Evolutionary conservation across 2,888 invertebrate genomes (phyloP).

Genomic region (Lithophane socia): DNA sequence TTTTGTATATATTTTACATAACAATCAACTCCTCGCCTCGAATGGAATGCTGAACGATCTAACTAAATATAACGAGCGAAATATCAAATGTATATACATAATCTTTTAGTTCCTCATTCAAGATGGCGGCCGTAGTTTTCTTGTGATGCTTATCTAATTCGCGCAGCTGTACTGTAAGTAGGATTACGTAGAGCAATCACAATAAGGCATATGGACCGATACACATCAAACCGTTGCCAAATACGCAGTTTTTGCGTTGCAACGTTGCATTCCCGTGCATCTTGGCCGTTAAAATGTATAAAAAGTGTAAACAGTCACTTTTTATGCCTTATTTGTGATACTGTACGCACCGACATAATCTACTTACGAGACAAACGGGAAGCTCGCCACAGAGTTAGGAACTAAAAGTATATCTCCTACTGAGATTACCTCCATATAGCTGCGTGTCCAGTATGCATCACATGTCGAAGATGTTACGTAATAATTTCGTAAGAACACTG

Average conservation of each 20-base stretch:
- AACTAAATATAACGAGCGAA: constrained; percentile 56
- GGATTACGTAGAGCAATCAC: neutral
- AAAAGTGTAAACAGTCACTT: neutral
- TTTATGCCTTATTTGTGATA: neutral
- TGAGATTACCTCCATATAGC: constrained; percentile 22
- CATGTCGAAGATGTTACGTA: neutral
- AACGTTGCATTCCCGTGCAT: neutral
- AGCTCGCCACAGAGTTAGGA: constrained; percentile 16
- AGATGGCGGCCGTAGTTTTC: constrained; percentile 17
- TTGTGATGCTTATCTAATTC: constrained; percentile 25
- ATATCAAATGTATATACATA: constrained; percentile 61
- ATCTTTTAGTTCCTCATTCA: constrained; percentile 34
- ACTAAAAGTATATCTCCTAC: constrained; percentile 16
- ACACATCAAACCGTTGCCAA: neutral
- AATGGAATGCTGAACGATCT: constrained; percentile 64
- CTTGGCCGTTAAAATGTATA: neutral
- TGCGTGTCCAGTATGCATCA: neutral
- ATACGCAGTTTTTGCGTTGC: no score
- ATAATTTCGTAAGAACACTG: constrained; percentile 16
- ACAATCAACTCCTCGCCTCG: constrained; percentile 34
- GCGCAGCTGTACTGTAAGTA: neutral
- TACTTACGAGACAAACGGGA: neutral
- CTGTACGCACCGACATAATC: neutral
- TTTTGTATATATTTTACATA: constrained; percentile 25
- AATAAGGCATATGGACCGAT: neutral